These are phyloP conservation scores for Tinea pellionella DNA, from an alignment of 2,888 invertebrate species.

Conservation along the genomic window DNA sequence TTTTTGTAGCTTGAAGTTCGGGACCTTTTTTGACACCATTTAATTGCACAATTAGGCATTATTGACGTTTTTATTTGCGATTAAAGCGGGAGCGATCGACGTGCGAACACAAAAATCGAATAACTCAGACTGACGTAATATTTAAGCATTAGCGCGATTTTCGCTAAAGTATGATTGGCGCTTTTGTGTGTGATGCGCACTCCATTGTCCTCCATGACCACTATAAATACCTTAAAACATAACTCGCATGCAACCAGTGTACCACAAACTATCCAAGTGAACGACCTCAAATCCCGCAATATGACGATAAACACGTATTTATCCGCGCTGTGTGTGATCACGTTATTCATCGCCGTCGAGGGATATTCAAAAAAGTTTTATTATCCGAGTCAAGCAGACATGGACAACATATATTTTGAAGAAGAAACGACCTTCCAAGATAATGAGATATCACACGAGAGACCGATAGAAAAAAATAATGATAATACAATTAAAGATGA, in stretches of 20 bases:
- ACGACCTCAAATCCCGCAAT: not conserved
- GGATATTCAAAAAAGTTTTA: not conserved
- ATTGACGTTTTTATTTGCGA: no score
- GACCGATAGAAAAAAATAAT: not conserved
- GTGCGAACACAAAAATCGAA: no score
- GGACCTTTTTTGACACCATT: no score
- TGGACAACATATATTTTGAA: not conserved
- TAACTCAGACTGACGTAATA: no score
- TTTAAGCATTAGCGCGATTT: no score
- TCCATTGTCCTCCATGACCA: no score
- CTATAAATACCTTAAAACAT: not conserved
- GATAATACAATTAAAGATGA: not conserved
- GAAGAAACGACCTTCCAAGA: not conserved
- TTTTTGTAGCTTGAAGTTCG: no score
- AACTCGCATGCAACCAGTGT: not conserved
- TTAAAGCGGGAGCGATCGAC: no score
- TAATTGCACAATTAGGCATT: no score
- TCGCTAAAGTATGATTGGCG: no score
- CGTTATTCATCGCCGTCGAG: not conserved
- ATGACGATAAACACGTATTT: not conserved
- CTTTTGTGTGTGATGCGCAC: no score
- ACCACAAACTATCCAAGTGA: not conserved
- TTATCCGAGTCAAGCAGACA: not conserved
- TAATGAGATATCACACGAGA: not conserved
- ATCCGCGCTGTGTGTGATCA: not conserved